Conservation (phyloP, 2,888 invertebrate species). For the Euphydryas editha region DNA sequence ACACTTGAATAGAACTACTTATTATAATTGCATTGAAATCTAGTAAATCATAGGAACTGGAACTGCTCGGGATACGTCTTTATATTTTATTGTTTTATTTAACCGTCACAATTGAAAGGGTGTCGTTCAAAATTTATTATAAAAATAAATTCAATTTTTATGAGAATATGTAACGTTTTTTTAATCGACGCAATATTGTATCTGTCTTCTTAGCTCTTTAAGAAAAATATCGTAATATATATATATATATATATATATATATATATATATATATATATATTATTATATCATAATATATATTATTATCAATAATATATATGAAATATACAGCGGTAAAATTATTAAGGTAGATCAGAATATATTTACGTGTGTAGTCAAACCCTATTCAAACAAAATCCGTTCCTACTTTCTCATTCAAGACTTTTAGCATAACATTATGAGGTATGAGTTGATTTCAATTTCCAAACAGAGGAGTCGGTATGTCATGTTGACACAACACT, state of each 20-base stretch:
- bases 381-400: constrained; percentile 3
- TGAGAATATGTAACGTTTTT: constrained; percentile 14
- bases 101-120: constrained; percentile 28
- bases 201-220: background rate
- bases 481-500: constrained; percentile 57
- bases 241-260: too few species aligned
- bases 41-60: constrained; percentile 39
- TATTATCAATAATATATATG: too few species aligned
- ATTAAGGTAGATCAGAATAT: background rate
- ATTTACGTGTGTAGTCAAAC: background rate
- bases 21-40: constrained; percentile 39
- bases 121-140: constrained; percentile 15
- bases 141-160: too few species aligned
- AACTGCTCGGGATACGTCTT: constrained; percentile 30
- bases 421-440: constrained; percentile 23
- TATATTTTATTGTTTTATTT: constrained; percentile 30
- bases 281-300: too few species aligned
- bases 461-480: constrained; percentile 30
- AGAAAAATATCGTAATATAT: too few species aligned
- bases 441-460: constrained; percentile 23
- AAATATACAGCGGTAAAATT: too few species aligned
- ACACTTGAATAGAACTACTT: constrained; percentile 40
- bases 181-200: background rate
- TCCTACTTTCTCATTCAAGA: constrained; percentile 7
- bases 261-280: too few species aligned